Base-by-base conservation (phyloP, 2,888 invertebrate species). In the Bombylius major region DNA sequence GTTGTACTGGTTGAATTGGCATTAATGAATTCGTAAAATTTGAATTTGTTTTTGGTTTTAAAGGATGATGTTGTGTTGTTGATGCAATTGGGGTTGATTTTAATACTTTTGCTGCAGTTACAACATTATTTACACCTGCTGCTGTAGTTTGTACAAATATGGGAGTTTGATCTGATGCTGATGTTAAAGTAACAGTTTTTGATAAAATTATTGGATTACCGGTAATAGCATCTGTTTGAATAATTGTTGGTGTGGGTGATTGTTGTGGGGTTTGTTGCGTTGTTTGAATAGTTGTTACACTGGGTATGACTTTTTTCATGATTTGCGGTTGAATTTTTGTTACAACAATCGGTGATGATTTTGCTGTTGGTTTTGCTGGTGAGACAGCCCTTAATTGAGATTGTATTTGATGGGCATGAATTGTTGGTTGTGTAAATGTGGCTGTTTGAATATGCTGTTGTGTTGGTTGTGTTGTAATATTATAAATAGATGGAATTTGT, bases 251-350 rank as follows among this genome's bases (percentile, higher is more conserved):
- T 57, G 56, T 12, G 45, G 47, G 8, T 54, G 54, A 36, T 51
- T 51, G 44, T 36, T 42, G 14, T 51, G 47, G 6, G 13, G n/a
- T 47, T 54, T 52, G 48, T 47, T 57, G 45, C 3, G 49, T 36
- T 39, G 47, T 34, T 34, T 52, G 32, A 31, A 14, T 4, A 23
- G 56, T 56, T 42, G 59, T 14, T 52, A 59, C 62, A 52, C 65
- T 67, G 36, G 71, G 70, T 58, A 70, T 56, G 51, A 70, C 71
- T 59, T 70, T 70, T 58, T 70, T 71, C 2, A 65, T 61, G 23
- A 70, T 63, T 56, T 69, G 69, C 51, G 66, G 68, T 5, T 51
- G 60, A 48, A 62, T 61, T 53, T 62, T 62, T 33, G 66, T 1
- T 73, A 61, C 58, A 36, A 61, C 53, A 33, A 60, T 61, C 3